phyloP scores from a whole-genome alignment of 2,888 invertebrate species.

The Drosophila acutilabella region DNA sequence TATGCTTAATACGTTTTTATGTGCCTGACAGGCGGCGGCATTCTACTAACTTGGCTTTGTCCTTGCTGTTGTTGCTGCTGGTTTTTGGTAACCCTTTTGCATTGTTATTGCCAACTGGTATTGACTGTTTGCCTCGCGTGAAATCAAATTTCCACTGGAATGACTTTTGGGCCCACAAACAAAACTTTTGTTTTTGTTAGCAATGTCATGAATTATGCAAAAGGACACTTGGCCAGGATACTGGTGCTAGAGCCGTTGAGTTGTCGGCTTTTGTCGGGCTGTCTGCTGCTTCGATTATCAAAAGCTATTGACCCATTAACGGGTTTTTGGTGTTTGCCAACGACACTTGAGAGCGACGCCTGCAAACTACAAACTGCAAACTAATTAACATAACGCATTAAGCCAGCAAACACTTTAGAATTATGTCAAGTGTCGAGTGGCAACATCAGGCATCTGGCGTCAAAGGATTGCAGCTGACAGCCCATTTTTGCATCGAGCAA shows the following conservation, averaged over 20 bases:
- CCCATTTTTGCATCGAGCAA: conserved; percentile 42
- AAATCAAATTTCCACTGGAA: conserved; percentile 79
- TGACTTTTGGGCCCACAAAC: conserved; percentile 67
- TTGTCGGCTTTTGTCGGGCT: neutral
- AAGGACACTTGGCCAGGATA: conserved; percentile 61
- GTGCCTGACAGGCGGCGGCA: conserved; percentile 52
- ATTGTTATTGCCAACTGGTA: conserved; percentile 76
- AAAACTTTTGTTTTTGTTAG: conserved; percentile 47
- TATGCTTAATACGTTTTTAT: conserved; percentile 81
- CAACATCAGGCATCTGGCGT: conserved; percentile 46
- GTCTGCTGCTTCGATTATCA: conserved; percentile 46
- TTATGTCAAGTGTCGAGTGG: conserved; percentile 71
- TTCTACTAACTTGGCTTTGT: conserved; percentile 4
- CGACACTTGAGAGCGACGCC: conserved; percentile 51
- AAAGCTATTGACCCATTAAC: conserved; percentile 79
- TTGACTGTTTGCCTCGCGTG: conserved; percentile 71
- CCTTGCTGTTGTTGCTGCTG: neutral
- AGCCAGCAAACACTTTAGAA: conserved; percentile 69
- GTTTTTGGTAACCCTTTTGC: conserved; percentile 36
- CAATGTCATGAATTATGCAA: conserved; percentile 73
- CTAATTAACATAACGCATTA: conserved; percentile 80
- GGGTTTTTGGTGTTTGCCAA: conserved; percentile 52
- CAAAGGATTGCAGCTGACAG: conserved; percentile 69
- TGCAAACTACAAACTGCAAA: conserved; percentile 47
- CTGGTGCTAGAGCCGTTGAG: neutral